Evolutionary conservation across 1,140 invertebrate species (phyloP).

Genomic region (Physella acuta): DNA sequence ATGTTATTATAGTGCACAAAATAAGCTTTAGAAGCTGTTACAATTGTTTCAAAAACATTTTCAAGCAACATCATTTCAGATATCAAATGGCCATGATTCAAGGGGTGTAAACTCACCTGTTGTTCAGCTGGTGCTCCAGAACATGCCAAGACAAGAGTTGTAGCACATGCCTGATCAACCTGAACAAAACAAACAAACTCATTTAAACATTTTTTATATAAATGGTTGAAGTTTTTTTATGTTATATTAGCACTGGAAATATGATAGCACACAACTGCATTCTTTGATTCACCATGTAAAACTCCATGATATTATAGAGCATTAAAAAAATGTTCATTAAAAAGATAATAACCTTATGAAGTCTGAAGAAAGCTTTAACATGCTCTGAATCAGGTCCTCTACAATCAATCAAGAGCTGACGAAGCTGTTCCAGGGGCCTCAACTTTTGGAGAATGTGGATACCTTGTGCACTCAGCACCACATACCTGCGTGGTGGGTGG

Average conservation of each 20-base stretch:
- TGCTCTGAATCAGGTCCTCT: conserved; percentile 81
- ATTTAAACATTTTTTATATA: too few relatives aligned
- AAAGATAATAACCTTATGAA: conserved; percentile 13
- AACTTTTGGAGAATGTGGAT: conserved; percentile 81
- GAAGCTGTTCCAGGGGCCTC: conserved; percentile 81
- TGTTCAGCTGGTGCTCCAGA: conserved; percentile 69
- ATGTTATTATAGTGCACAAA: too few relatives aligned
- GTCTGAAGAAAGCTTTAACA: conserved; percentile 66
- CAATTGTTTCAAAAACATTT: too few relatives aligned
- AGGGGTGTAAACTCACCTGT: conserved; percentile 63
- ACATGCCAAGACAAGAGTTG: conserved; percentile 82
- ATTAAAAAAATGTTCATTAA: conserved; percentile 7
- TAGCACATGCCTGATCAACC: conserved; percentile 82
- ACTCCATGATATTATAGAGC: neutral
- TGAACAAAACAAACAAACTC: too few relatives aligned
- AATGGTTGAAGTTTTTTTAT: too few relatives aligned
- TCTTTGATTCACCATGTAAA: neutral
- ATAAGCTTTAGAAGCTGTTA: too few relatives aligned
- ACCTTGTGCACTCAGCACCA: conserved; percentile 83
- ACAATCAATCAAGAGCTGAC: conserved; percentile 74
- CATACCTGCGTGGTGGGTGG: conserved; percentile 74
- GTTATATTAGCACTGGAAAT: too few relatives aligned
- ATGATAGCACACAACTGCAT: too few relatives aligned
- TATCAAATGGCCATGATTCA: too few relatives aligned
- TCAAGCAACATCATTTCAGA: too few relatives aligned